Percentiles rank a stretch among this genome's conserved stretches.
Evolutionary conservation across 2,888 invertebrate genomes (phyloP).

Genomic region (Anodontia alba): DNA sequence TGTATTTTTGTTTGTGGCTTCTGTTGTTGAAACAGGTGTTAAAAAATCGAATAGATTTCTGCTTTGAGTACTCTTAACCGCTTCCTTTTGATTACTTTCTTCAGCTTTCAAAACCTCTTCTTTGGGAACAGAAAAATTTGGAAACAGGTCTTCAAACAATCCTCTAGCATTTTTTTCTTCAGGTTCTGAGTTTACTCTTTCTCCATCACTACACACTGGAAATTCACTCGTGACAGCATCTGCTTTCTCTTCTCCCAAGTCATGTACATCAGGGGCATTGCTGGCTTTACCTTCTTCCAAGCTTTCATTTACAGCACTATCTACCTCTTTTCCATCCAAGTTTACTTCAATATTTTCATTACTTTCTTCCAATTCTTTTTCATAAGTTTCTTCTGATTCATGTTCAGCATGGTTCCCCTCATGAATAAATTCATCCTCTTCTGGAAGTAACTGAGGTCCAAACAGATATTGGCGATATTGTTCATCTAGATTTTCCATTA

Average conservation of each 20-base stretch:
- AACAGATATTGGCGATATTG: slow-evolving; percentile 10
- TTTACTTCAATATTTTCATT: background rate
- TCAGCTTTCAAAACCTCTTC: background rate
- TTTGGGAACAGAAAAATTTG: background rate
- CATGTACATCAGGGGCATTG: too few relatives aligned
- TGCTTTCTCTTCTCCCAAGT: too few relatives aligned
- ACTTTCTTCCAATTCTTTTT: too few relatives aligned
- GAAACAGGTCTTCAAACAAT: background rate
- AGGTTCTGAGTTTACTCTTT: background rate
- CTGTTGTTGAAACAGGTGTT: background rate
- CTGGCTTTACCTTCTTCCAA: too few relatives aligned
- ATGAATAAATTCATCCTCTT: slow-evolving; percentile 10
- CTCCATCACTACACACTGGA: background rate
- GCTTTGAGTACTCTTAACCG: background rate
- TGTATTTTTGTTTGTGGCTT: too few relatives aligned
- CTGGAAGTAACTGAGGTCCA: background rate
- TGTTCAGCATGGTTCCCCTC: background rate
- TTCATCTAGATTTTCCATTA: slow-evolving; percentile 51
- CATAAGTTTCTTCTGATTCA: background rate
- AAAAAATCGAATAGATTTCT: background rate
- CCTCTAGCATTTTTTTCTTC: background rate
- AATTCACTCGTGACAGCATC: too few relatives aligned
- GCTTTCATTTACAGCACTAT: too few relatives aligned
- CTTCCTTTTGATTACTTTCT: background rate
- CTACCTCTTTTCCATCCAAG: too few relatives aligned